Percentiles rank a stretch among this genome's conserved stretches.
Conservation (phyloP, 2,797 vertebrate species). For the Numenius phaeopus region DNA sequence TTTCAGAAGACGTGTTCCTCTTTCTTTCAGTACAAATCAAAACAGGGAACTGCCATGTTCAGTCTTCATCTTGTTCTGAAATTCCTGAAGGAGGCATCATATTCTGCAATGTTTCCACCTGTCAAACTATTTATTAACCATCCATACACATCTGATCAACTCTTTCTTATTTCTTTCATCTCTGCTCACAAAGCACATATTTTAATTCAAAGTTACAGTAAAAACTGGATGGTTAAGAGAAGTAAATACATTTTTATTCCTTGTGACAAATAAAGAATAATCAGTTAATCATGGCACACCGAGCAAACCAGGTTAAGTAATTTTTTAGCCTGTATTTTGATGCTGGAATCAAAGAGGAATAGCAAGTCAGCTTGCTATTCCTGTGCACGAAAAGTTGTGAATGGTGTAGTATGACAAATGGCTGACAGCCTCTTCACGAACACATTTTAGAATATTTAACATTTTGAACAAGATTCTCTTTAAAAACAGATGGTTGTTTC, state of each 20-base stretch:
- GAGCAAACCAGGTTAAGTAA: neutral
- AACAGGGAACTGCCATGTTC: slow-evolving; percentile 50
- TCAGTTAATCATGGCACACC: neutral
- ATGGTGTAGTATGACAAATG: slow-evolving; percentile 5
- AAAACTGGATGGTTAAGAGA: neutral
- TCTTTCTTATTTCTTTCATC: neutral
- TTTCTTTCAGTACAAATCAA: slow-evolving; percentile 68
- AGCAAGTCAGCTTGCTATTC: neutral
- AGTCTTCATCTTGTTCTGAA: slow-evolving; percentile 32
- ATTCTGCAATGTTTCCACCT: neutral
- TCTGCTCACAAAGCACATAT: neutral
- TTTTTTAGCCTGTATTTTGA: neutral
- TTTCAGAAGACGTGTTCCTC: slow-evolving; percentile 57
- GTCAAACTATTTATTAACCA: neutral
- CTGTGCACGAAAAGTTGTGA: neutral
- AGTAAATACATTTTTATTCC: neutral
- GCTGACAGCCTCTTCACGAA: slow-evolving; percentile 25
- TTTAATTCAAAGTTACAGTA: neutral
- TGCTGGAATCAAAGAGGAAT: neutral
- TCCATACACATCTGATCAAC: neutral
- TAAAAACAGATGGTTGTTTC: slow-evolving; percentile 63
- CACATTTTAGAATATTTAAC: slow-evolving; percentile 35
- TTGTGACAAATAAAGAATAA: neutral
- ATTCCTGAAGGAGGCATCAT: slow-evolving; percentile 34
- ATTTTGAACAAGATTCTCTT: slow-evolving; percentile 36